Conservation (phyloP, 2,888 invertebrate genomes). For the Melipona bicolor region DNA sequence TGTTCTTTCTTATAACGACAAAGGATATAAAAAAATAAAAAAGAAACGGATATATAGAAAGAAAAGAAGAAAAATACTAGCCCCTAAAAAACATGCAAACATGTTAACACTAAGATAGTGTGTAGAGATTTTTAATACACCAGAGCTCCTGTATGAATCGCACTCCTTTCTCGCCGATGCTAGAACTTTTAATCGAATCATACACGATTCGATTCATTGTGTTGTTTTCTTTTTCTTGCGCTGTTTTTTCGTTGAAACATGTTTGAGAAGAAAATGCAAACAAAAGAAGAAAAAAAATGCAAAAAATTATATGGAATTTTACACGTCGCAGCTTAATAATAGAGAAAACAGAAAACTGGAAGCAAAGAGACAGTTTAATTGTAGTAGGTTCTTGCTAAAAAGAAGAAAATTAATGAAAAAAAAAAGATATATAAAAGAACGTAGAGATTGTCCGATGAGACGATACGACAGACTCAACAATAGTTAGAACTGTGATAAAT, state of each 20-base stretch:
- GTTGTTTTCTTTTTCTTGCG: constrained; percentile 11
- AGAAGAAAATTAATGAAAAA: constrained; percentile 4
- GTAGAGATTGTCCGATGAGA: constrained; percentile 54
- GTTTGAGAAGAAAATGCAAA: constrained; percentile 20
- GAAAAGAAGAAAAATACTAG: constrained; percentile 54
- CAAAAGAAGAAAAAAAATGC: neutral
- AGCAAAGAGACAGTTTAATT: constrained; percentile 37
- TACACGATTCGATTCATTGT: constrained; percentile 27
- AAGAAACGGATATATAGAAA: constrained; percentile 20
- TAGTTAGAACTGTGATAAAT: constrained; percentile 77
- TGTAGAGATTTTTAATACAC: constrained; percentile 71
- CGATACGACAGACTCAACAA: constrained; percentile 60
- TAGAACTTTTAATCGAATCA: constrained; percentile 32
- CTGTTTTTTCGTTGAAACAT: constrained; percentile 9
- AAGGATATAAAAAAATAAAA: constrained; percentile 42
- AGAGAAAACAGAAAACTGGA: constrained; percentile 33
- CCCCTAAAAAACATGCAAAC: constrained; percentile 54
- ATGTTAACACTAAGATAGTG: constrained; percentile 56
- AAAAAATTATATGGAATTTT: constrained; percentile 41
- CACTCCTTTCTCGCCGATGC: constrained; percentile 60
- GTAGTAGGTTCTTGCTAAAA: constrained; percentile 53
- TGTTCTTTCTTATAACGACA: constrained; percentile 54
- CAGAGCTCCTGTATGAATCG: constrained; percentile 57
- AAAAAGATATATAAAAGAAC: constrained; percentile 22
- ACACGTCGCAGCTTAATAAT: constrained; percentile 53